A percentile compares a stretch with the other conserved stretches of the same genome.
Conservation (phyloP, 2,113 vertebrate genomes). For the Epinephelus cyanopodus region DNA sequence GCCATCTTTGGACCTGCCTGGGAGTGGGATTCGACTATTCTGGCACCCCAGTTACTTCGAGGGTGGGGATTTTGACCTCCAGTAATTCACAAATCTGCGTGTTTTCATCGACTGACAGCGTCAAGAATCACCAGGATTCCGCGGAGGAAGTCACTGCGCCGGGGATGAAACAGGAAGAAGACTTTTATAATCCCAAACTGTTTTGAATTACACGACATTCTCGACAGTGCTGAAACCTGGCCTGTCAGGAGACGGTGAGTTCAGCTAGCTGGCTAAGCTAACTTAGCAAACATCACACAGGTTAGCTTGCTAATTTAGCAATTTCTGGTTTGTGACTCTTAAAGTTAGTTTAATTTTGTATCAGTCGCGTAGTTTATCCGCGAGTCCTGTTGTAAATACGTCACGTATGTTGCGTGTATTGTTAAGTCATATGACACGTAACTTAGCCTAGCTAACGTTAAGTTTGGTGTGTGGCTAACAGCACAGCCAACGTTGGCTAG, state of each 20-base stretch:
- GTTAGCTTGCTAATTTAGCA: slow-evolving; percentile 35
- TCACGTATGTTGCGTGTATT: not conserved
- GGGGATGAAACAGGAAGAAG: slow-evolving; percentile 40
- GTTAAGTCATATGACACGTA: slow-evolving; percentile 71
- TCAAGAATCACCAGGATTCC: slow-evolving; percentile 22
- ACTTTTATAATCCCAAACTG: slow-evolving; percentile 54
- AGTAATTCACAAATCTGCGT: slow-evolving; percentile 26
- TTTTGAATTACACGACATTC: slow-evolving; percentile 71
- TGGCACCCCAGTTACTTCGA: slow-evolving; percentile 79
- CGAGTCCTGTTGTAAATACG: not conserved
- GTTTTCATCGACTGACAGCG: slow-evolving; percentile 68
- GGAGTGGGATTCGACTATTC: slow-evolving; percentile 79
- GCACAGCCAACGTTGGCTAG: slow-evolving; percentile 34
- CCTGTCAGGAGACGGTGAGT: slow-evolving; percentile 85
- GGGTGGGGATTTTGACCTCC: slow-evolving; percentile 81
- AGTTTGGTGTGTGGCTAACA: slow-evolving; percentile 70
- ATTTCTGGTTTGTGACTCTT: not conserved
- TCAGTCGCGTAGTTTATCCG: not conserved
- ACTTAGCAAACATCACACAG: slow-evolving; percentile 73
- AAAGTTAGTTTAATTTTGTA: not conserved
- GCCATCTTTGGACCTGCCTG: slow-evolving; percentile 87
- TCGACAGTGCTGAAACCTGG: slow-evolving; percentile 73
- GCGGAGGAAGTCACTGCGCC: not conserved
- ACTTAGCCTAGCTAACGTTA: slow-evolving; percentile 66
- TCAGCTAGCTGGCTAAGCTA: slow-evolving; percentile 78